These are phyloP conservation scores for Panthera leo DNA, from an alignment of 2,113 vertebrate species.

Conservation along the genomic window DNA sequence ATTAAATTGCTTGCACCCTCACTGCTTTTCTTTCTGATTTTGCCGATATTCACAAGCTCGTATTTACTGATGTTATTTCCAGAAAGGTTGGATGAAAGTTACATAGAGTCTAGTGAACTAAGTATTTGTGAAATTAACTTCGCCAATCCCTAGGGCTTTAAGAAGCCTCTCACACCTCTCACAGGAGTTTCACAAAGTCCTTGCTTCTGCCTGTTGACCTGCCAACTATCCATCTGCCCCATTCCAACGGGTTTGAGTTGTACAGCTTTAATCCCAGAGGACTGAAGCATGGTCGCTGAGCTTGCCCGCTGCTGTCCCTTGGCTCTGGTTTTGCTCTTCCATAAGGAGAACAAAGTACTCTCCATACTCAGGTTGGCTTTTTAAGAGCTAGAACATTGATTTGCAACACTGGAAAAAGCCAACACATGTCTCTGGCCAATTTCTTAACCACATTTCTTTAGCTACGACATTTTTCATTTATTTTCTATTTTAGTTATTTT, in stretches of 20 bases:
- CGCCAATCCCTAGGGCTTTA: neutral
- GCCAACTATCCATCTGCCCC: neutral
- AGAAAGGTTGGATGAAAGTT: neutral
- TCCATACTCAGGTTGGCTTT: neutral
- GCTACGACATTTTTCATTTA: neutral
- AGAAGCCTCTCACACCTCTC: neutral
- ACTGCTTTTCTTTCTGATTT: neutral
- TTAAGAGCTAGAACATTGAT: neutral
- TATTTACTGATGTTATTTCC: neutral
- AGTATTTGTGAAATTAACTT: neutral
- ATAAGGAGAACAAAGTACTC: neutral
- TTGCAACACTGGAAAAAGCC: neutral
- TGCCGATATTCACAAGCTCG: neutral
- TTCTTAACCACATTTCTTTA: neutral
- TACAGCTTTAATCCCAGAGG: neutral
- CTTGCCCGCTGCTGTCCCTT: neutral
- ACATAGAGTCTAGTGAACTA: neutral
- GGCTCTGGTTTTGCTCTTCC: neutral
- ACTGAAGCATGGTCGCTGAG: neutral
- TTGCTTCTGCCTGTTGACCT: neutral
- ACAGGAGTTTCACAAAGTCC: neutral
- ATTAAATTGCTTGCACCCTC: neutral
- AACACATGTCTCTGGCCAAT: neutral
- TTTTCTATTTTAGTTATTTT: neutral
- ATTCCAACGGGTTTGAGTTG: too few relatives aligned